Conservation (phyloP, 2,888 invertebrate genomes). For the Polydesmus complanatus region DNA sequence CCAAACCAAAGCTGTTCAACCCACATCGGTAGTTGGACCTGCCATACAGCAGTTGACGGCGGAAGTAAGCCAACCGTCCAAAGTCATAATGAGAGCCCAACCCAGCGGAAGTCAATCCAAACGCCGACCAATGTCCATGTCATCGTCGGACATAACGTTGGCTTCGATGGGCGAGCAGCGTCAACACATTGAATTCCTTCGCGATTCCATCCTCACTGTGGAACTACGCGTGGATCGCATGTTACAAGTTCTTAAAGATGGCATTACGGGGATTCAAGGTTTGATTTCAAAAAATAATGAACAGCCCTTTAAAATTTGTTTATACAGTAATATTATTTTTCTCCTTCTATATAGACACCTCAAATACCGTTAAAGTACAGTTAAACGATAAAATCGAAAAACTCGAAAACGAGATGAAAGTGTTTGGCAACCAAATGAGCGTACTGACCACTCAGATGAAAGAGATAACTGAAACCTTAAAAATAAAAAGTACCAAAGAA, state of each 20-base stretch:
- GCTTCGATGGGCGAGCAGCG: not conserved
- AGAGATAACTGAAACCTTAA: not conserved
- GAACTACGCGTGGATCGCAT: slow-evolving; percentile 3
- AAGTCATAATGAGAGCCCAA: not conserved
- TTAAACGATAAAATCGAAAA: not conserved
- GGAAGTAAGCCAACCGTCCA: no score
- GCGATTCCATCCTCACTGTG: slow-evolving; percentile 1
- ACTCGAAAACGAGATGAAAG: not conserved
- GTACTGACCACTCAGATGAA: not conserved
- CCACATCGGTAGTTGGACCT: not conserved
- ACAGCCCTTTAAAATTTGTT: no score
- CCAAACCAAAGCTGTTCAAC: not conserved
- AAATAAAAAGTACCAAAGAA: no score
- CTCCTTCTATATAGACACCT: not conserved
- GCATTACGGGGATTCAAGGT: not conserved
- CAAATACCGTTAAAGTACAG: not conserved
- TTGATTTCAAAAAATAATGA: not conserved
- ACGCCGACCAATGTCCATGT: not conserved
- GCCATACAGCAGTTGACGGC: no score
- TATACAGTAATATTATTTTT: no score
- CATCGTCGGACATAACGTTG: not conserved
- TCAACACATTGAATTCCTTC: not conserved
- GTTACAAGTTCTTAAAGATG: slow-evolving; percentile 1
- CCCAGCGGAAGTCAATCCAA: not conserved
- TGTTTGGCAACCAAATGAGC: not conserved